phyloP scores from a whole-genome alignment of 1,140 invertebrate species.

The Octopus sinensis region DNA sequence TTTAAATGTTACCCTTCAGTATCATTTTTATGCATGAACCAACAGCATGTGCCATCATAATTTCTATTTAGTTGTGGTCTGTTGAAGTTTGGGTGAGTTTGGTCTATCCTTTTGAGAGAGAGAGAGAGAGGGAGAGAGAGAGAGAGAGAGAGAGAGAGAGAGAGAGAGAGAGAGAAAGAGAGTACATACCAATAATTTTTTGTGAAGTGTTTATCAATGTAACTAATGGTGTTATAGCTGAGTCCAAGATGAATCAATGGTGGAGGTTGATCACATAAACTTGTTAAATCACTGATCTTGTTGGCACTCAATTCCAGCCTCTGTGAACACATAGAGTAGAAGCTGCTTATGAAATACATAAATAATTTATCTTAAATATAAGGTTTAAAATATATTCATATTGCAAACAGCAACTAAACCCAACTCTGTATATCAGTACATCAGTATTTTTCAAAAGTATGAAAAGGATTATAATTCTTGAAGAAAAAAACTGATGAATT shows the following conservation, averaged over 20 bases:
- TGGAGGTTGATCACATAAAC: conserved; percentile 47
- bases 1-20: no score
- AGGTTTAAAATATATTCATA: not conserved
- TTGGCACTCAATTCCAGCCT: conserved; percentile 55
- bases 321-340: conserved; percentile 23
- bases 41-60: no score
- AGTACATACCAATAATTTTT: conserved; percentile 42
- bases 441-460: not conserved
- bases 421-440: not conserved
- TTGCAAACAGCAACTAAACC: no score
- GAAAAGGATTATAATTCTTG: not conserved
- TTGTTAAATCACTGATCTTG: conserved; percentile 47
- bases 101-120: conserved; percentile 20
- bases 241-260: conserved; percentile 51
- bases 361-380: not conserved
- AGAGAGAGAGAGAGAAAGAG: no score
- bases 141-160: no score
- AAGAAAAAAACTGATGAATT: not conserved
- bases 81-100: no score
- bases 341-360: not conserved
- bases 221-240: conserved; percentile 46
- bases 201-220: conserved; percentile 50
- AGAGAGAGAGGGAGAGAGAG: no score
- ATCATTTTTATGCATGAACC: no score
- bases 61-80: no score